phyloP scores from a whole-genome alignment of 2,113 vertebrate genomes.

The Oceanites oceanicus region DNA sequence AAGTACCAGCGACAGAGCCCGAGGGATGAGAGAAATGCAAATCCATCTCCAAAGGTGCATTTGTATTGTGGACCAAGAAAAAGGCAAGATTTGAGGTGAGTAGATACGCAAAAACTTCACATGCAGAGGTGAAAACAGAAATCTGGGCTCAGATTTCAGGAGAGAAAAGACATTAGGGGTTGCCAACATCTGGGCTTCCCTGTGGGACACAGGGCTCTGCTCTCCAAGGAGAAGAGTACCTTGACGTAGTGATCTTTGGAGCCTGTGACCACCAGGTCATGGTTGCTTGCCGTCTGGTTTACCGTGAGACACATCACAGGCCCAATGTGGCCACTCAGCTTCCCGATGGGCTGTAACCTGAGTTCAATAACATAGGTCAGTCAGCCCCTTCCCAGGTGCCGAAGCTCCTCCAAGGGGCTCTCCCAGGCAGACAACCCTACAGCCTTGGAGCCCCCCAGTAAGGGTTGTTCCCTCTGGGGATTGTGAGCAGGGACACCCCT shows the following conservation, averaged over 20 bases:
- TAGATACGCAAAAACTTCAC: background rate
- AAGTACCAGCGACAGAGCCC: background rate
- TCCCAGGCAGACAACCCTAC: background rate
- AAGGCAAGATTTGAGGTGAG: background rate
- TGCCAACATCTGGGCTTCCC: background rate
- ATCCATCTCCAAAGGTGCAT: background rate
- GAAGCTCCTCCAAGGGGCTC: background rate
- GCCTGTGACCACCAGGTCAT: constrained; percentile 94
- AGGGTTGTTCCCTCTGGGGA: background rate
- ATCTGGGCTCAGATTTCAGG: background rate
- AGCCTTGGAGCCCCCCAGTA: too few relatives aligned
- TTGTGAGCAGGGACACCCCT: background rate
- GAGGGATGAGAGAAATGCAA: background rate
- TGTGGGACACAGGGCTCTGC: background rate
- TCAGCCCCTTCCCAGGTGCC: background rate
- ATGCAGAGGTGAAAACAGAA: background rate
- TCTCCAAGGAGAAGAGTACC: constrained; percentile 66
- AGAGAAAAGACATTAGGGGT: background rate
- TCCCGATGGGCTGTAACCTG: constrained; percentile 90
- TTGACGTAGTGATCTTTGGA: constrained; percentile 98
- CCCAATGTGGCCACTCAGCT: constrained; percentile 92
- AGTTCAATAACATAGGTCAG: background rate
- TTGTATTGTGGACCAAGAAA: background rate
- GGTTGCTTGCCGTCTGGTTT: constrained; percentile 84
- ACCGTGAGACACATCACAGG: constrained; percentile 96